Percentiles rank a stretch among this genome's conserved stretches.
These are phyloP conservation scores for Momotus momota DNA, from an alignment of 2,797 vertebrate genomes.

Conservation along the genomic window DNA sequence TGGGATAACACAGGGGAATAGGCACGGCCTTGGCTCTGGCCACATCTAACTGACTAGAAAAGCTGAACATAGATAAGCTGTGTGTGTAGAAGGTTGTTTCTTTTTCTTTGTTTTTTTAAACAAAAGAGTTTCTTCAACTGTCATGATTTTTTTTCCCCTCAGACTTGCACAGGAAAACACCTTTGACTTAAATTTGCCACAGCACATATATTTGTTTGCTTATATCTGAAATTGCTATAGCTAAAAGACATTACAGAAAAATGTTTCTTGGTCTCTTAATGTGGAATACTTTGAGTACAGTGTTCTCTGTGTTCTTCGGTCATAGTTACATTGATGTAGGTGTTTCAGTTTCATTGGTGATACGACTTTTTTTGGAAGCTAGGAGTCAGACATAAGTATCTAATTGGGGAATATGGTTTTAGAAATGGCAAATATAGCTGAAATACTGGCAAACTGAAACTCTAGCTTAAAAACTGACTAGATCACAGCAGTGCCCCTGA, in stretches of 20 bases:
- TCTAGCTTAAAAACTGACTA: not conserved
- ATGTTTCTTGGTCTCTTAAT: not conserved
- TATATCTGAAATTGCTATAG: not conserved
- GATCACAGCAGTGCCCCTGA: not conserved
- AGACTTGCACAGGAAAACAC: not conserved
- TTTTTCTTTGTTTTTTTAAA: not conserved
- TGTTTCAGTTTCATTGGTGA: not conserved
- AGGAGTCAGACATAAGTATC: not conserved
- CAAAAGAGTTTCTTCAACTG: not conserved
- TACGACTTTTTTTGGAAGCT: not conserved
- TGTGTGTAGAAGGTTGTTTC: not conserved
- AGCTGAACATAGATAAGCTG: not conserved
- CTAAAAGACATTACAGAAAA: not conserved
- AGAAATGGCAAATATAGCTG: not conserved
- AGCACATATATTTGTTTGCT: not conserved
- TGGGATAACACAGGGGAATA: conserved; percentile 31
- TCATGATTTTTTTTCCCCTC: not conserved
- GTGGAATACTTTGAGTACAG: not conserved
- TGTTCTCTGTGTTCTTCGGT: not conserved
- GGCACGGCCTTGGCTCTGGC: not conserved
- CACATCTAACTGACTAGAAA: accelerated
- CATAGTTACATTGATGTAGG: not conserved
- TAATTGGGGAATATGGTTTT: not conserved
- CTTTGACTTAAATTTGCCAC: not conserved
- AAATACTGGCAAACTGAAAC: not conserved